Conservation (phyloP, 2,113 vertebrate species). For the Martes martes region DNA sequence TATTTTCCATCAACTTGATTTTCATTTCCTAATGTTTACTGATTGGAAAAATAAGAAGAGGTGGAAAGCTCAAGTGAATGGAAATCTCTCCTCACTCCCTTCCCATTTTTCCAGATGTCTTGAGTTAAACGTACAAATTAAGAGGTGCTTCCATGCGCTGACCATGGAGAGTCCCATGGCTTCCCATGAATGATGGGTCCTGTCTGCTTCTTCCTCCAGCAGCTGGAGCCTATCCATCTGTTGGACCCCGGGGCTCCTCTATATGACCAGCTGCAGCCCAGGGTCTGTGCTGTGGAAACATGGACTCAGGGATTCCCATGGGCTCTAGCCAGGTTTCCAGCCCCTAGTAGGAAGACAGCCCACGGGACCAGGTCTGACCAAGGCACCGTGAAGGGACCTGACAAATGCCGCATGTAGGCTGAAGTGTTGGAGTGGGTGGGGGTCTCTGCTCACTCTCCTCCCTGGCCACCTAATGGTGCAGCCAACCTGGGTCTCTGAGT, state of each 20-base stretch:
- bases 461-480: no score
- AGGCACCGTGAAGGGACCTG: not conserved
- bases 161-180: not conserved
- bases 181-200: not conserved
- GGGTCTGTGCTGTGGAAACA: not conserved
- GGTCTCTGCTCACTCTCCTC: not conserved
- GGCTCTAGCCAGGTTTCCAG: not conserved
- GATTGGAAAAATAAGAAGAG: not conserved
- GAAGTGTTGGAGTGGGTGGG: not conserved
- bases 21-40: slow-evolving; percentile 1
- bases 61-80: not conserved
- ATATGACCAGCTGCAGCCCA: not conserved
- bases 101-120: not conserved
- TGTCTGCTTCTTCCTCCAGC: not conserved
- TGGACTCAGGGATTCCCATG: not conserved
- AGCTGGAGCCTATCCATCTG: no score
- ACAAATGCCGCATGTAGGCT: not conserved
- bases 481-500: not conserved
- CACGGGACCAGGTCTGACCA: not conserved
- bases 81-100: not conserved
- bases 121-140: not conserved
- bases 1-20: not conserved
- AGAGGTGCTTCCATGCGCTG: not conserved
- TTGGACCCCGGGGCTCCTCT: not conserved
- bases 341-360: not conserved